Evolutionary conservation across 2,888 invertebrate genomes (phyloP).

Genomic region (Pycnomerus fuliginosus): DNA sequence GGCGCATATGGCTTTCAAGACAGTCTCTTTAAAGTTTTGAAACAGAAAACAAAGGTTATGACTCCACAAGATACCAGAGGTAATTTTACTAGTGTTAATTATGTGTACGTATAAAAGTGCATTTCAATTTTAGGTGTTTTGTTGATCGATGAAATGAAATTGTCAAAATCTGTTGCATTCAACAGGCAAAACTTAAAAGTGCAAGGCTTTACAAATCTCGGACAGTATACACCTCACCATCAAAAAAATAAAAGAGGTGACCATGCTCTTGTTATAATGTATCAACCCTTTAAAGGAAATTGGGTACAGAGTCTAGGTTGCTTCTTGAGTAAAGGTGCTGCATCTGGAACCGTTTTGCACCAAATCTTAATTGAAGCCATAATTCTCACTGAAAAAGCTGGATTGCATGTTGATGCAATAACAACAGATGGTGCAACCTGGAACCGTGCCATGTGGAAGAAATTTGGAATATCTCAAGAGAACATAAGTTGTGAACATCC

Average conservation of each 20-base stretch:
- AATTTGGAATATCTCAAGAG: conserved; percentile 14
- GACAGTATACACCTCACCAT: conserved; percentile 14
- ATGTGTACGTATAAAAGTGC: too few relatives aligned
- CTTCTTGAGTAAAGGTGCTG: conserved; percentile 13
- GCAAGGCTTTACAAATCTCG: conserved; percentile 17
- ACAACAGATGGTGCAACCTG: conserved; percentile 24
- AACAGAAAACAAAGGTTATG: not conserved
- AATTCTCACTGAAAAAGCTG: conserved; percentile 21
- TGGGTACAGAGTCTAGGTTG: conserved; percentile 6
- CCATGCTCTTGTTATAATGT: conserved; percentile 20
- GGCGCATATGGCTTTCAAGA: conserved; percentile 3
- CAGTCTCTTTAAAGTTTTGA: not conserved
- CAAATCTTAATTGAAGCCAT: conserved; percentile 13
- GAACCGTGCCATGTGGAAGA: conserved; percentile 28
- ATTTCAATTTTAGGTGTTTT: conserved; percentile 5
- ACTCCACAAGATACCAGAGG: not conserved
- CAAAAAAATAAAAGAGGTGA: conserved; percentile 11
- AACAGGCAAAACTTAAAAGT: conserved; percentile 12
- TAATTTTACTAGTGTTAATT: too few relatives aligned
- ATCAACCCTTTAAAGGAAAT: conserved; percentile 18
- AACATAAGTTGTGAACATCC: conserved; percentile 16
- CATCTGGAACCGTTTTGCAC: conserved; percentile 7
- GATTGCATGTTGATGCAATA: conserved; percentile 19
- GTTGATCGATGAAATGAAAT: conserved; percentile 18
- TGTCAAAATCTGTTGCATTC: conserved; percentile 7